These are phyloP conservation scores for Trigoniulus corallinus DNA, from an alignment of 1,140 invertebrate genomes.

Conservation along the genomic window DNA sequence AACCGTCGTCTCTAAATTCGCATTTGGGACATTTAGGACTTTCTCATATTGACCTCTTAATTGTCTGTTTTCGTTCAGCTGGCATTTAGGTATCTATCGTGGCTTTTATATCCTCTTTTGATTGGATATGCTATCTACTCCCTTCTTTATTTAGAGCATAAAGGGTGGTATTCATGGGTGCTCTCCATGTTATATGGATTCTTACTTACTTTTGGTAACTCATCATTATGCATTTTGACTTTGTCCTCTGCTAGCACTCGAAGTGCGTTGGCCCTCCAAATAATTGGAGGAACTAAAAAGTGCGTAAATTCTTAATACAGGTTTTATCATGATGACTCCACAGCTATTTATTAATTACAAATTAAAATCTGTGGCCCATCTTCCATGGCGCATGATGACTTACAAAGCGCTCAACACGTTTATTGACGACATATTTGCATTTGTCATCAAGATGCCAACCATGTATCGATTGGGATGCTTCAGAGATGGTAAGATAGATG, in stretches of 20 bases:
- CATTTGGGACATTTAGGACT: too few relatives aligned
- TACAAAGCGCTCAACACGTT: constrained; percentile 99
- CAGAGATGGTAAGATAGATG: constrained; percentile 54
- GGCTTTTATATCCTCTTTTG: constrained; percentile 84
- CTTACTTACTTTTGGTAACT: constrained; percentile 79
- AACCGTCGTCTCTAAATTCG: too few relatives aligned
- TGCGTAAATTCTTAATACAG: constrained; percentile 27
- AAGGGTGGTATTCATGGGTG: constrained; percentile 87
- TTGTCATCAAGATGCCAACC: constrained; percentile 99
- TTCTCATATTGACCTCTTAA: too few relatives aligned
- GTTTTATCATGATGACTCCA: constrained; percentile 99
- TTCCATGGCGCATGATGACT: constrained; percentile 98
- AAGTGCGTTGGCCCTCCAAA: too few relatives aligned
- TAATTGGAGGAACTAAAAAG: constrained; percentile 4
- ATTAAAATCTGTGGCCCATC: constrained; percentile 93
- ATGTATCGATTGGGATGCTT: constrained; percentile 90
- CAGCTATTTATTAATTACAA: constrained; percentile 99
- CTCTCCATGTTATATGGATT: constrained; percentile 95
- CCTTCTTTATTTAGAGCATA: constrained; percentile 92
- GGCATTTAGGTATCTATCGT: constrained; percentile 93
- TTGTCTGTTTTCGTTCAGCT: constrained; percentile 30
- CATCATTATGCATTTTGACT: constrained; percentile 1
- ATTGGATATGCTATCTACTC: constrained; percentile 89
- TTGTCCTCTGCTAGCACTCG: neutral
- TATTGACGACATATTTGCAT: constrained; percentile 99